phyloP scores from a whole-genome alignment of 53 echinoderm and acorn worm species.

The Holothuria scabra region DNA sequence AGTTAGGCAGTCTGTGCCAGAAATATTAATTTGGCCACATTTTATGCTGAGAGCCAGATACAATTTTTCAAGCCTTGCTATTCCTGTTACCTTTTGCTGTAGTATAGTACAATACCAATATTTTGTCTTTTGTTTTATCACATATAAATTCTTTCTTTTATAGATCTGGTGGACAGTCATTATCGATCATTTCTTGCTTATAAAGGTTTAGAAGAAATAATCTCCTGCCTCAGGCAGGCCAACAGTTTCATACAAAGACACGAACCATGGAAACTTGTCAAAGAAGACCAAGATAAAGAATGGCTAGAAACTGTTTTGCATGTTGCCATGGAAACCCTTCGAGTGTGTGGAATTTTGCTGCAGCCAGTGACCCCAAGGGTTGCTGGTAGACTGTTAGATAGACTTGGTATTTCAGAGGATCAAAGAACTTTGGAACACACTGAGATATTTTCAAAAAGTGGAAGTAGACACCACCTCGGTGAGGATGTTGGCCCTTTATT shows the following conservation, averaged over 20 bases:
- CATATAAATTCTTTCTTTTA: neutral
- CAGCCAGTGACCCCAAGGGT: constrained; percentile 82
- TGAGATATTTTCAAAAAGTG: neutral
- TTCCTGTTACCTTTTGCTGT: no score
- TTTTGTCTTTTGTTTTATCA: neutral
- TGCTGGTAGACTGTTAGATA: constrained; percentile 68
- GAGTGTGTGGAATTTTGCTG: constrained; percentile 87
- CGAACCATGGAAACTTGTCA: constrained; percentile 91
- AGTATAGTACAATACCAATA: neutral
- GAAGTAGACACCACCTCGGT: neutral
- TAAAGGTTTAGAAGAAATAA: constrained; percentile 77
- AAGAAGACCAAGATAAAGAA: constrained; percentile 47
- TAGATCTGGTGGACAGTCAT: constrained; percentile 77
- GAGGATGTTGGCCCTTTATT: neutral
- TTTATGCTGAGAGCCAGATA: no score
- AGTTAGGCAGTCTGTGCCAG: no score
- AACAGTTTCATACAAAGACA: constrained; percentile 84
- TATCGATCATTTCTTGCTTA: constrained; percentile 75
- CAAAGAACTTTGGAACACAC: constrained; percentile 54
- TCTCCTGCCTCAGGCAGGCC: constrained; percentile 77
- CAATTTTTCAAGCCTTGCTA: no score
- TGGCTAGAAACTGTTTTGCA: constrained; percentile 85
- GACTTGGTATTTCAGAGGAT: constrained; percentile 67
- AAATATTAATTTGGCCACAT: no score
- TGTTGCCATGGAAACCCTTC: constrained; percentile 92